Evolutionary conservation across 2,113 vertebrate species (phyloP).

Genomic region (Marmota flaviventris): DNA sequence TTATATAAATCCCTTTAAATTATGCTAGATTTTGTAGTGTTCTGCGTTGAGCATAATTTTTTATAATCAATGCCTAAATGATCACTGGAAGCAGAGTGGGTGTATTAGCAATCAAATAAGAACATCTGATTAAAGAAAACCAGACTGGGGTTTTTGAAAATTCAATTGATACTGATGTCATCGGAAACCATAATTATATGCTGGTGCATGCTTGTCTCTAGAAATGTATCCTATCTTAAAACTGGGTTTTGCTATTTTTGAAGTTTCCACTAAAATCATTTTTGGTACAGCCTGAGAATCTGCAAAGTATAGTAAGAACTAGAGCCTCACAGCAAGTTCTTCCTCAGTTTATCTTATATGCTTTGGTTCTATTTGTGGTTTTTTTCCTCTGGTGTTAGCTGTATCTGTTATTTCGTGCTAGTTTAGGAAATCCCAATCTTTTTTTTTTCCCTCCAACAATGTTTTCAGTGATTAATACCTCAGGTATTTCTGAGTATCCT

Average conservation of each 20-base stretch:
- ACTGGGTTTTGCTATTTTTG: slow-evolving; percentile 37
- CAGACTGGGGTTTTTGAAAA: slow-evolving; percentile 55
- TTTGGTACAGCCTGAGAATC: slow-evolving; percentile 59
- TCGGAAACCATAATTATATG: slow-evolving; percentile 66
- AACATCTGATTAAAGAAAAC: slow-evolving; percentile 26
- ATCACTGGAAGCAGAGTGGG: slow-evolving; percentile 17
- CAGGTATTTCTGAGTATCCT: slow-evolving; percentile 74
- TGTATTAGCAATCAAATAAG: slow-evolving; percentile 56
- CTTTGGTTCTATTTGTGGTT: not conserved
- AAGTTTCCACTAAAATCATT: slow-evolving; percentile 55
- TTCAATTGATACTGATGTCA: slow-evolving; percentile 57
- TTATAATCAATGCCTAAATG: slow-evolving; percentile 51
- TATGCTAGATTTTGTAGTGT: slow-evolving; percentile 56
- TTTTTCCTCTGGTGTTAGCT: not conserved
- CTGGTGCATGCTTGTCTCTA: slow-evolving; percentile 44
- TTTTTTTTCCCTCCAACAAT: not conserved
- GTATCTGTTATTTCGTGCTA: slow-evolving; percentile 17
- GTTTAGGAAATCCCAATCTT: not conserved
- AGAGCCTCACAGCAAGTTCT: not conserved
- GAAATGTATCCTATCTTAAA: slow-evolving; percentile 57
- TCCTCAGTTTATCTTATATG: not conserved
- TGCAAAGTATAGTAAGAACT: not conserved
- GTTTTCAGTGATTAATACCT: slow-evolving; percentile 68
- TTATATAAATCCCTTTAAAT: slow-evolving; percentile 48
- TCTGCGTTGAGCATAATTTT: slow-evolving; percentile 44